phyloP scores from a whole-genome alignment of 2,888 invertebrate species.

The Macrostomum cliftonense region DNA sequence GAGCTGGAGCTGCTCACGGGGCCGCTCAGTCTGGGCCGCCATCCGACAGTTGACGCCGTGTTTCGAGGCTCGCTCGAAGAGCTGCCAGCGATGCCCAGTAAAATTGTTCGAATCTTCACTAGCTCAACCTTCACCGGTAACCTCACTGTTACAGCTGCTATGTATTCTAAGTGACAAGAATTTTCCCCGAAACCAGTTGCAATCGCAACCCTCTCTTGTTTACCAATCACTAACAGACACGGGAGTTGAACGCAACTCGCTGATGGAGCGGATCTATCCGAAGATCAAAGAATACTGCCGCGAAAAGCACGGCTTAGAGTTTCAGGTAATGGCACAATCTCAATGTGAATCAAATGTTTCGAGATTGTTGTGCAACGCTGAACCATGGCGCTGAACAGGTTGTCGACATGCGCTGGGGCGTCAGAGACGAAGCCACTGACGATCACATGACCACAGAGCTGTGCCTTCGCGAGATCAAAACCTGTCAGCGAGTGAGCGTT shows the following conservation, averaged over 20 bases:
- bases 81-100: conserved; percentile 52
- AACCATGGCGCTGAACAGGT: too few relatives aligned
- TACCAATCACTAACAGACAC: too few relatives aligned
- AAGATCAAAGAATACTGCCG: conserved; percentile 84
- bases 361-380: too few relatives aligned
- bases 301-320: conserved; percentile 81
- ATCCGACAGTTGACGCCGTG: not conserved
- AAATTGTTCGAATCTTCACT: conserved; percentile 65
- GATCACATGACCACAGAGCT: conserved; percentile 98
- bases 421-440: conserved; percentile 88
- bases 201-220: too few relatives aligned
- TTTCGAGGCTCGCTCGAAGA: conserved; percentile 43
- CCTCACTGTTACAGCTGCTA: too few relatives aligned
- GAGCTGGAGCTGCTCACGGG: too few relatives aligned
- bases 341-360: too few relatives aligned
- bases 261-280: conserved; percentile 95
- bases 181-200: too few relatives aligned
- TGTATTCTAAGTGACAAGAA: too few relatives aligned
- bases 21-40: too few relatives aligned
- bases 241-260: conserved; percentile 80
- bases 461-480: conserved; percentile 91
- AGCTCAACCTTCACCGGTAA: conserved; percentile 97
- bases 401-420: conserved; percentile 96
- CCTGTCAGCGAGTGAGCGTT: conserved; percentile 86
- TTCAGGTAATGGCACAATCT: too few relatives aligned